Base-by-base conservation (phyloP, 1,140 invertebrate species). In the Luehdorfia chinensis region DNA sequence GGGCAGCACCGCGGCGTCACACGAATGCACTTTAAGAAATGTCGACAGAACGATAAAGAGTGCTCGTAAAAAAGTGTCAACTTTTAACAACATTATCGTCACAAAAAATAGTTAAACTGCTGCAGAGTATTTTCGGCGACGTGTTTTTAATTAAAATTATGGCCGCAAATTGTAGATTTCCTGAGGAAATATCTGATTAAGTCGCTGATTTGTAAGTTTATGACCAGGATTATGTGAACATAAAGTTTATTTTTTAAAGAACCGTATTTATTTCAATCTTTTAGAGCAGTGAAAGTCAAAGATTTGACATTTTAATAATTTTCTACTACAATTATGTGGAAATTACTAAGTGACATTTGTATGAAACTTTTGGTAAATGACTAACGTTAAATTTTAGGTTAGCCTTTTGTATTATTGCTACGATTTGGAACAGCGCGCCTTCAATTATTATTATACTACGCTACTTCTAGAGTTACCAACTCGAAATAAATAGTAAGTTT, bases 81-180 rank as follows among this genome's bases (percentile, higher is more conserved):
- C 39, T 43, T 43, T 43, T 43, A 43, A 43, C 39, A 16, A 11
- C 25, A 5, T 30, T 16, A 1, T 9, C 13, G 7, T 59, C 61
- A 65, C 66, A 66, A 59, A 59, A 47, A 34, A 34, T 41, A 31
- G 51, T 48, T 51, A 50, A 43, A 4, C 11, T 33, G 25, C 30
- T 37, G 28, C 28, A 48, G 19, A 43, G 46, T 66, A 39, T 63
- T 61, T 61, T 46, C 6, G 30, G 36, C 41, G 49, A 63, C 54
- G 15, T 77, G 73, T 76, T 79, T 77, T 63, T 37, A 73, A 79
- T 77, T 76, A 79, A 70, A 51, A 73, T 64, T 55, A 72, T 57
- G 55, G 55, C 64, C 54, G 71, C 71, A 75, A 79, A 74, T 74
- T 68, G 62, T 47, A 66, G 27, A 66, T 75, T 63, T 80, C 74